Evolutionary conservation across 2,888 invertebrate species (phyloP), one percentile per base, ranked within the genome.

Genomic region (Gonocerus acuteangulatus): DNA sequence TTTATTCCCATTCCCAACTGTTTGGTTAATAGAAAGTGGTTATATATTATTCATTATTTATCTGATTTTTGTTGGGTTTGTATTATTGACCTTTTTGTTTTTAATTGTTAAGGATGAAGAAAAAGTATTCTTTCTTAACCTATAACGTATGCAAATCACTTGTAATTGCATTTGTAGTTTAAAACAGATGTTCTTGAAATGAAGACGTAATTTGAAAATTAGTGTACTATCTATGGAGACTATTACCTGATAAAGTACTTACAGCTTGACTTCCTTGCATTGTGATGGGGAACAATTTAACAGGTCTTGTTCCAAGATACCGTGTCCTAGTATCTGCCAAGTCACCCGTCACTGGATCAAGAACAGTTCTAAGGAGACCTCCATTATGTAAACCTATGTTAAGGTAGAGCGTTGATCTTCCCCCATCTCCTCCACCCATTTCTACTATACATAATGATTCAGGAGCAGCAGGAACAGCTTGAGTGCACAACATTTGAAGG

Each of bases 351-450:
- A 95, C 90, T 0, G 92, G 90, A 77, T 97, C 97, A 32, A 97
- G 77, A 2, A 96, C 95, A 1, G 95, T 95, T 70, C 97, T 80
- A 59, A 97, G 76, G 62, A 97, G 75, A 23, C 95, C 95, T 59
- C 97, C 97, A 76, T 99, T 97, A 77, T 94, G 94, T 21, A 99
- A 78, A 1, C 99, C 99, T 73, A 99, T 96, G 73, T 99, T 97
- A 23, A 99, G 79, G 76, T 95, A 95, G 18, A 96, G 79, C 27
- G 86, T 84, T 64, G 82, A 82, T 65, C 81, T 79, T 68, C 74
- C 79, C 54, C 76, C 76, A 63, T 82, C 83, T 34, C 82, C 81
- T 23, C 82, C 82, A 3, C 89, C 88, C 86, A 90, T 88, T 76
- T 99, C 96, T 1, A 96, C 94, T 67, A 99, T 90, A 73, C 96